A percentile compares a stretch with the other conserved stretches of the same genome.
These are phyloP conservation scores for Pteromalus puparum DNA, from an alignment of 1,140 invertebrate species.

Conservation along the genomic window DNA sequence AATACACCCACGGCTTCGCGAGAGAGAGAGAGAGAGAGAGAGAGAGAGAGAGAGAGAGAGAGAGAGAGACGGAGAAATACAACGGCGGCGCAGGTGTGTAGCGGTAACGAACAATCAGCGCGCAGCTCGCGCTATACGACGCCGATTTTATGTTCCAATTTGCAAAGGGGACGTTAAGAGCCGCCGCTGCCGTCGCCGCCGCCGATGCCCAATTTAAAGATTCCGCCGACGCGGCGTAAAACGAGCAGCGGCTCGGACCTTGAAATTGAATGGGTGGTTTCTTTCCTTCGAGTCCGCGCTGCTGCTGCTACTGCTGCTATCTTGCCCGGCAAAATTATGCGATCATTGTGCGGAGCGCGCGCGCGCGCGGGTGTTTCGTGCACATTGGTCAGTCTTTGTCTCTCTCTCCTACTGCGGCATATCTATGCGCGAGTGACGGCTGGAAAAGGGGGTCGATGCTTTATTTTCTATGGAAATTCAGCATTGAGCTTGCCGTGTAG, in stretches of 20 bases:
- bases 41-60: not conserved
- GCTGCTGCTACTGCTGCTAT: not conserved
- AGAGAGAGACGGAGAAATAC: not conserved
- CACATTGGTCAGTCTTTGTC: not conserved
- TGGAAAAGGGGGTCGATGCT: not conserved
- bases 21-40: not conserved
- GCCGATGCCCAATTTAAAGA: constrained; percentile 52
- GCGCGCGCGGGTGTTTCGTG: constrained; percentile 24
- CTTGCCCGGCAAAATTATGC: constrained; percentile 47
- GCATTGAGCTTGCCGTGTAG: not conserved
- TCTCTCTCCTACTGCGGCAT: not conserved
- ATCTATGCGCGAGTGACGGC: constrained; percentile 18
- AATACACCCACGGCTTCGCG: not conserved
- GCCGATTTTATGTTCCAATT: constrained; percentile 53
- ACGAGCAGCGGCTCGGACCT: constrained; percentile 44
- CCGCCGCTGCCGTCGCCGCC: constrained; percentile 20
- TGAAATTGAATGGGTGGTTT: constrained; percentile 51
- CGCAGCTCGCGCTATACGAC: constrained; percentile 31
- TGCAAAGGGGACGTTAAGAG: constrained; percentile 48
- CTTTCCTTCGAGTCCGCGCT: constrained; percentile 3
- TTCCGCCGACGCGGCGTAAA: constrained; percentile 52
- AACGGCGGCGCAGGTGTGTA: not conserved
- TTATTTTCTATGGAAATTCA: constrained; percentile 27
- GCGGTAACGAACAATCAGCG: constrained; percentile 48
- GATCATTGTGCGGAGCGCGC: constrained; percentile 45